Base-by-base conservation (phyloP, 64 coral and sea anemone species). In the Pachyseris speciosa region DNA sequence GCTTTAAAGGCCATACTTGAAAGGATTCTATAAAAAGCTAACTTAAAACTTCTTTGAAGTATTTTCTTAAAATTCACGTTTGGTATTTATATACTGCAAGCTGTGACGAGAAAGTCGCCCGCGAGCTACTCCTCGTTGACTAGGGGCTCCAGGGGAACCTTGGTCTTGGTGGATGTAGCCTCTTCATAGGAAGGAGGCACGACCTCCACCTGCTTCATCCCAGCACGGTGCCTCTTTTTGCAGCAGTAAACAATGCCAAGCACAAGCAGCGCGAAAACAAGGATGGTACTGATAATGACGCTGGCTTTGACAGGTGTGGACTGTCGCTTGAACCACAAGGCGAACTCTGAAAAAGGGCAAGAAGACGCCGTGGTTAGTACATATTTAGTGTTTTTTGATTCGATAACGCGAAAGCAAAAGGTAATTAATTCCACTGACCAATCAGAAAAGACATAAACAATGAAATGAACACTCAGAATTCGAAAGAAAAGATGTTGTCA, bases 111-210 rank as follows among this genome's bases (percentile, higher is more conserved):
- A 81, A 7, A 19, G 13, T 16, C 7, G 51, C 53, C 53, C 11
- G 2, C 20, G 20, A 39, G 53, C 34, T 81, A 81, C 34, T 81
- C 77, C 52, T 81, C 77, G 50, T 81, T 81, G 77, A 81, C 53
- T 36, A 81, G 77, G 1, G 77, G 77, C 40, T 81, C 22, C 51
- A 81, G 13, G 19, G 77, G 77, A 63, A 81, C 77, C 53, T 81
- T 81, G 77, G 32, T 61, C 17, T 81, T 6, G 20, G 13, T 39
- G 10, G 51, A 39, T 3, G 52, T 61, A 37, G 53, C 77, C 77
- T 81, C 51, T 8, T 60, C 22, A 63, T 81, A 81, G 8, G 77
- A 61, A 5, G 77, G 77, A 63, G 53, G 77, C 53, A 11, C 25
- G 3, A 81, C 77, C 24, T 63, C 19, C 51, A 63, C 34, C 9